Conservation (phyloP, 1,140 invertebrate genomes). For the Ceratoteleas bidentatus region DNA sequence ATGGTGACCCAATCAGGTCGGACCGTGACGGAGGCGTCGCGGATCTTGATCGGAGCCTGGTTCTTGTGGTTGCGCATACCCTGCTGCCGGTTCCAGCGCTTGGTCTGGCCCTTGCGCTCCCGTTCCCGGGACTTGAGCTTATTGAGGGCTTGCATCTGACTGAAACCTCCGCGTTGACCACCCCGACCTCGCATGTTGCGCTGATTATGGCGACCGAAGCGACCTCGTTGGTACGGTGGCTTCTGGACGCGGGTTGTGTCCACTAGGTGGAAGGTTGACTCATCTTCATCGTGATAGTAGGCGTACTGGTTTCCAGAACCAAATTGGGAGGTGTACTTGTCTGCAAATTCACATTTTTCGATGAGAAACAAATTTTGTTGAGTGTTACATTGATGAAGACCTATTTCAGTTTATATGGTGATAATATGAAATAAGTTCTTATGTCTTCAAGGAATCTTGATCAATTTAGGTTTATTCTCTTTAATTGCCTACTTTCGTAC, state of each 20-base stretch:
- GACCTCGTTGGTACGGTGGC: slow-evolving; percentile 93
- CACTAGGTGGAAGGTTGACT: slow-evolving; percentile 98
- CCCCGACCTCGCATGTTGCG: slow-evolving; percentile 88
- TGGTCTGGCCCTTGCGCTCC: slow-evolving; percentile 86
- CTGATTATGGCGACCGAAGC: slow-evolving; percentile 89
- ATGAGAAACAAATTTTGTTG: too few species aligned
- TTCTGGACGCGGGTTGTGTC: slow-evolving; percentile 96
- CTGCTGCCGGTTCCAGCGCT: slow-evolving; percentile 93
- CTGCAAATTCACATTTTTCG: slow-evolving; percentile 81
- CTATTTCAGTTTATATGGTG: too few species aligned
- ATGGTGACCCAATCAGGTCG: slow-evolving; percentile 97
- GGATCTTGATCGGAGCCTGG: slow-evolving; percentile 93
- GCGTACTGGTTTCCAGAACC: slow-evolving; percentile 97
- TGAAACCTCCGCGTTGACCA: slow-evolving; percentile 81
- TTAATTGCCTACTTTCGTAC: too few species aligned
- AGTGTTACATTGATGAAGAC: too few species aligned
- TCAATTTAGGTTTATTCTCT: too few species aligned
- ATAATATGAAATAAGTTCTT: too few species aligned
- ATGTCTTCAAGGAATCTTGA: too few species aligned
- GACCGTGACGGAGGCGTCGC: slow-evolving; percentile 99
- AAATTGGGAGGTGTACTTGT: slow-evolving; percentile 97
- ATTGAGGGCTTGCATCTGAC: slow-evolving; percentile 86
- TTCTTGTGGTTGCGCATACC: slow-evolving; percentile 85
- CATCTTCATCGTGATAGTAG: slow-evolving; percentile 99
- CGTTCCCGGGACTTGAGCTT: slow-evolving; percentile 83